phyloP scores from a whole-genome alignment of 2,888 invertebrate genomes.

The Ormyrus rosae region DNA sequence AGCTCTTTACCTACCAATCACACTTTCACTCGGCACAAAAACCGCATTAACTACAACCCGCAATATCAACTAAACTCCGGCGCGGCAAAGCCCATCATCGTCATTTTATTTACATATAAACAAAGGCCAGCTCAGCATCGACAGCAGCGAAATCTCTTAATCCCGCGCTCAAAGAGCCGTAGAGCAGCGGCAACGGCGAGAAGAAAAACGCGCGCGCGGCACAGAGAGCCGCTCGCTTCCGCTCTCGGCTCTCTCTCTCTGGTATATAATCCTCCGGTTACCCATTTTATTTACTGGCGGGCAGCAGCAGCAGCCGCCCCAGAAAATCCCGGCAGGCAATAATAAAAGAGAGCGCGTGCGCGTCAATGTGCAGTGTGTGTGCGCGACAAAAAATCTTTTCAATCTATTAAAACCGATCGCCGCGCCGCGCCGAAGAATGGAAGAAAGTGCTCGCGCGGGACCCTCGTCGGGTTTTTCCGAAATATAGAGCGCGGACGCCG shows the following conservation, averaged over 20 bases:
- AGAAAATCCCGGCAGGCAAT: conserved; percentile 37
- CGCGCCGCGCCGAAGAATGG: neutral
- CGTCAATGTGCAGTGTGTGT: conserved; percentile 39
- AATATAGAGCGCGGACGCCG: conserved; percentile 4
- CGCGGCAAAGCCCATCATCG: too few species aligned
- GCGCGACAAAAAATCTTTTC: conserved; percentile 43
- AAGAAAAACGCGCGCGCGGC: conserved; percentile 10
- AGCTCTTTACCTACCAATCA: too few species aligned
- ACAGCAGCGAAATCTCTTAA: conserved; percentile 47
- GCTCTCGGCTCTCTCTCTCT: neutral
- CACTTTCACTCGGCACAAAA: too few species aligned
- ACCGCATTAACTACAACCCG: too few species aligned
- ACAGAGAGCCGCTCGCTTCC: neutral
- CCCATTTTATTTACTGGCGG: conserved; percentile 49
- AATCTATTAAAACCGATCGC: conserved; percentile 49
- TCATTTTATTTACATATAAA: too few species aligned
- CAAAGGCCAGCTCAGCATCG: neutral
- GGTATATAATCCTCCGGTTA: conserved; percentile 37
- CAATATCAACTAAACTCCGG: too few species aligned
- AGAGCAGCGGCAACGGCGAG: neutral
- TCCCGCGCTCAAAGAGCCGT: conserved; percentile 35
- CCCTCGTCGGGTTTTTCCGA: conserved; percentile 32
- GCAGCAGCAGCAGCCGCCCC: neutral
- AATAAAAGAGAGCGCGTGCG: conserved; percentile 42
- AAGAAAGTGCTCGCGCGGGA: neutral